Evolutionary conservation across 2,888 invertebrate species (phyloP), one percentile per base, ranked within the genome.

Genomic region (Caenorhabditis parvicauda): DNA sequence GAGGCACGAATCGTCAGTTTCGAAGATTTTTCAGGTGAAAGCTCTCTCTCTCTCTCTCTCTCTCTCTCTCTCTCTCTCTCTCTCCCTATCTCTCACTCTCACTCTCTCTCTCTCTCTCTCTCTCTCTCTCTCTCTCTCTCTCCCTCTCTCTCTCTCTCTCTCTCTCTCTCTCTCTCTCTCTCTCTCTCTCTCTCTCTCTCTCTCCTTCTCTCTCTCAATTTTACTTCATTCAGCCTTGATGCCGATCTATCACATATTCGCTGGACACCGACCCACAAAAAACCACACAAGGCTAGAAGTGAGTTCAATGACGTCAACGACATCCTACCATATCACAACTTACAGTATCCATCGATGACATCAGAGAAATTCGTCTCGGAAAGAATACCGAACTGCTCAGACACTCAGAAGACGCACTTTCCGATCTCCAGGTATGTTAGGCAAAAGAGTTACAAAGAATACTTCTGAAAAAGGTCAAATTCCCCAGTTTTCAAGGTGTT

Each of bases 261-360:
- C 49, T 86, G 86, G 86, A 83, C 85, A 39, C 86, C 86, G 5
- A 85, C 86, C 1, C 84, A 85, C 54, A 87, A 87, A 79, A 86
- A 86, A 72, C 83, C 85, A 24, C 84, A 85, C 68, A 86, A 86
- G 80, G 86, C 86, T 2, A 81, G 83, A 79, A 84, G 86, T 86
- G 78, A 80, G 62, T 51, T 48, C 3, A 28, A 21, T 43, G 9
- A 21, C 22, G 21, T 24, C 9, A 28, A 38, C 35, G 32, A 49
- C 17, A 38, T 43, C 42, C 29, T 19, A 17, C 32, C 51, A 59
- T 51, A 24, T 32, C 14, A 32, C 19, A 1, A 22, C 19, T 72
- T 75, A 9, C 81, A 86, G 86, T 86, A 64, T 76, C 83, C 12
- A 82, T 86, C 47, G 83, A 83, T 14, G 81, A 82, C 35, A 85